Conservation (phyloP, 1,140 invertebrate species). For the Aphaenogaster ashmeadi region DNA sequence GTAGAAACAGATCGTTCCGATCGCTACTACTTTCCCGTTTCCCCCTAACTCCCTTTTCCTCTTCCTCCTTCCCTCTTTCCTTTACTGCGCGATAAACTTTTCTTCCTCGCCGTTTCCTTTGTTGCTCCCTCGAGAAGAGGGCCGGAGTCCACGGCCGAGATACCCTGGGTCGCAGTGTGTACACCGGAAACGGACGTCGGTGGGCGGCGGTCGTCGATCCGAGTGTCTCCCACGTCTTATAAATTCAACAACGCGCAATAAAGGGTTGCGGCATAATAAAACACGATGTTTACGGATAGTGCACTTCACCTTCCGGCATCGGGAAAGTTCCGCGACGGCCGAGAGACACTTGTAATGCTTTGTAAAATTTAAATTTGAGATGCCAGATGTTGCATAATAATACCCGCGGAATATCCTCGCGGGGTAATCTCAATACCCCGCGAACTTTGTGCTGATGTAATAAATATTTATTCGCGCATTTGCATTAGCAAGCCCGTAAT, state of each 20-base stretch:
- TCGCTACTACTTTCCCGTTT: constrained; percentile 30
- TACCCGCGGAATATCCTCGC: constrained; percentile 35
- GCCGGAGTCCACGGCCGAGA: constrained; percentile 7
- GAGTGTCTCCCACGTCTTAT: constrained; percentile 35
- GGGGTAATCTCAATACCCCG: constrained; percentile 54
- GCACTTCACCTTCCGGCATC: constrained; percentile 29
- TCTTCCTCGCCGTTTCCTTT: constrained; percentile 35
- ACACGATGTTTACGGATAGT: constrained; percentile 49
- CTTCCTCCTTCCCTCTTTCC: background rate
- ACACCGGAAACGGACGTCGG: constrained; percentile 30
- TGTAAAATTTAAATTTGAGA: constrained; percentile 66
- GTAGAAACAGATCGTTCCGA: constrained; percentile 43
- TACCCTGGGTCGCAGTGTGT: constrained; percentile 1
- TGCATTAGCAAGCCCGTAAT: constrained; percentile 51
- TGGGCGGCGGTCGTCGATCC: constrained; percentile 36
- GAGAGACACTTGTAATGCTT: constrained; percentile 33
- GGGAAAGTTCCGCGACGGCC: constrained; percentile 30
- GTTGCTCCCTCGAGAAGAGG: constrained; percentile 45
- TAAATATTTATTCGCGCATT: constrained; percentile 64
- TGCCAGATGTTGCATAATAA: constrained; percentile 70
- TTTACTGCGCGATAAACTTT: constrained; percentile 49
- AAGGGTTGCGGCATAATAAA: constrained; percentile 56
- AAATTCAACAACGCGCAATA: constrained; percentile 61
- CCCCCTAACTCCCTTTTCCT: background rate
- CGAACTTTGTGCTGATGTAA: constrained; percentile 49